phyloP scores from a whole-genome alignment of 2,797 vertebrate species.

The Aphelocoma californica region DNA sequence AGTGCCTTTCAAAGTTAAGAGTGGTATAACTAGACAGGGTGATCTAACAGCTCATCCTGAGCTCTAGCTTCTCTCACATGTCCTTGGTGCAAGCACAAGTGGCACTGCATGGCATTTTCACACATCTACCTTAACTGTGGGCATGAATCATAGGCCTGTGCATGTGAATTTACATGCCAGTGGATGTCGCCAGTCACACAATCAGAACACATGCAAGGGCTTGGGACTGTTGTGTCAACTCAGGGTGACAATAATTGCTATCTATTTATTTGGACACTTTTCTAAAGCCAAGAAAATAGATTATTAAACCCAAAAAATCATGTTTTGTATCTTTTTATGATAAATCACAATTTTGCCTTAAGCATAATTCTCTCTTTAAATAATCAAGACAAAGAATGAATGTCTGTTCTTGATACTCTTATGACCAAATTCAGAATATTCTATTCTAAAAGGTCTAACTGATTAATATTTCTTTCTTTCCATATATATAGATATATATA shows the following conservation, averaged over 20 bases:
- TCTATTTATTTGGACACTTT: background rate
- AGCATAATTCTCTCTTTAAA: background rate
- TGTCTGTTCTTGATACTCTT: background rate
- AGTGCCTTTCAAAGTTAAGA: background rate
- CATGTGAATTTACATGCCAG: background rate
- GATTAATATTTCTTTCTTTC: background rate
- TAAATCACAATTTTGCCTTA: background rate
- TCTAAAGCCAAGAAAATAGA: background rate
- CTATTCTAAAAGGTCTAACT: background rate
- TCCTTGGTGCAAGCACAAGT: background rate
- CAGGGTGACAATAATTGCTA: background rate
- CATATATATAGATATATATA: no score
- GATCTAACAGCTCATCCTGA: background rate
- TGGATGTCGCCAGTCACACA: background rate
- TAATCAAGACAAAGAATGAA: background rate
- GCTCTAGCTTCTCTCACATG: background rate
- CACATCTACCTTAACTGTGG: rapidly evolving
- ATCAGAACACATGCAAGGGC: no score
- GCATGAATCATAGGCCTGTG: background rate
- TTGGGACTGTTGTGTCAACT: background rate
- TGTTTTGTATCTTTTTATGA: background rate
- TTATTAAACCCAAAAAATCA: background rate
- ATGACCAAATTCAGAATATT: background rate
- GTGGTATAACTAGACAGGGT: no score
- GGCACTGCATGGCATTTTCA: background rate